A percentile compares a stretch with the other conserved stretches of the same genome.
phyloP scores from a whole-genome alignment of 2,888 invertebrate genomes.

The Cremastobaeus sp. region DNA sequence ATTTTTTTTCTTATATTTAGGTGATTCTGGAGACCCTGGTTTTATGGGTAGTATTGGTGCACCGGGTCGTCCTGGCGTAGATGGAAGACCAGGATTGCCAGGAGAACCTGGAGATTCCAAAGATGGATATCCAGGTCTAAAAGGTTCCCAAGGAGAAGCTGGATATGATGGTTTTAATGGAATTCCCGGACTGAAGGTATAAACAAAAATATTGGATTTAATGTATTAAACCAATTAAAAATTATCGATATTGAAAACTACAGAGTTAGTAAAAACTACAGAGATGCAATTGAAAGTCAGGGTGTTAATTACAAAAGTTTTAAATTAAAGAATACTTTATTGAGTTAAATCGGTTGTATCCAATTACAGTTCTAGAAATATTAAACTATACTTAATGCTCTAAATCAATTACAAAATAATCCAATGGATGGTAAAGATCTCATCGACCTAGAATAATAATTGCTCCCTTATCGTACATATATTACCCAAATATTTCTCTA shows the following conservation, averaged over 20 bases:
- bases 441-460: too few relatives aligned
- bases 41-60: conserved; percentile 88
- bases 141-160: conserved; percentile 90
- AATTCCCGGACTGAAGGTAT: conserved; percentile 58
- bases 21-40: conserved; percentile 92
- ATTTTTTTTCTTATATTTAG: conserved; percentile 71
- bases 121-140: conserved; percentile 90
- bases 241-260: neutral
- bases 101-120: conserved; percentile 80
- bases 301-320: too few relatives aligned
- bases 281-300: too few relatives aligned
- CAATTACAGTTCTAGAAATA: too few relatives aligned
- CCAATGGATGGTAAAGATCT: too few relatives aligned
- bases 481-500: too few relatives aligned
- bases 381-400: too few relatives aligned
- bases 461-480: too few relatives aligned
- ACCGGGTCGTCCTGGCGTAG: conserved; percentile 84
- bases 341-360: too few relatives aligned
- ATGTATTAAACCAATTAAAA: neutral
- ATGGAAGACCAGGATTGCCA: conserved; percentile 85
- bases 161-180: conserved; percentile 83
- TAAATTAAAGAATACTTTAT: too few relatives aligned
- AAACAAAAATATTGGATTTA: neutral
- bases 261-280: too few relatives aligned
- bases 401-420: too few relatives aligned